phyloP scores from a whole-genome alignment of 2,888 invertebrate species.

The Lamproptera curius region DNA sequence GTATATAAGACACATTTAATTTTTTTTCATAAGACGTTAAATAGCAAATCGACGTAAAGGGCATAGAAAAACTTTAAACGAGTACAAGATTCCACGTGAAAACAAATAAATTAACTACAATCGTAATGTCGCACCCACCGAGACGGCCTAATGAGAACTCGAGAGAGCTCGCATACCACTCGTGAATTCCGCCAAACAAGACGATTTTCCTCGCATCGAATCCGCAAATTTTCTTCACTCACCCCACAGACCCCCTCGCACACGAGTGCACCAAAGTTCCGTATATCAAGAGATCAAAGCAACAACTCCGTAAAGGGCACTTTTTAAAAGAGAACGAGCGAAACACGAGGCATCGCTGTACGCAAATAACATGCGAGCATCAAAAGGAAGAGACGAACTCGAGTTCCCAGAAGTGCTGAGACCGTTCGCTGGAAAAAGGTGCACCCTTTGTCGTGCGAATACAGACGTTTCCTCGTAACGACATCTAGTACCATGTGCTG shows the following conservation, averaged over 20 bases:
- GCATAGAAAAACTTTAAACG: too few relatives aligned
- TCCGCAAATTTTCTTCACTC: constrained; percentile 17
- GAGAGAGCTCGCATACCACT: too few relatives aligned
- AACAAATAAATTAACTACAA: too few relatives aligned
- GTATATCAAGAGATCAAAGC: constrained; percentile 40
- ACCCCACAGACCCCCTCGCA: constrained; percentile 21
- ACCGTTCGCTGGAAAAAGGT: constrained; percentile 21
- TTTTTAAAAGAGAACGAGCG: constrained; percentile 33
- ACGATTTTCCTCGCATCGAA: constrained; percentile 9
- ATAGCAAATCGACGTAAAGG: too few relatives aligned
- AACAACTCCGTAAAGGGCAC: constrained; percentile 30
- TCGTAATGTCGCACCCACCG: too few relatives aligned
- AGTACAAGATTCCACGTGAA: too few relatives aligned
- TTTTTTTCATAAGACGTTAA: too few relatives aligned
- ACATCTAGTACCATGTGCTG: not conserved
- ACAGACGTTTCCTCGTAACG: constrained; percentile 18
- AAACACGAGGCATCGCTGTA: constrained; percentile 30
- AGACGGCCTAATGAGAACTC: too few relatives aligned
- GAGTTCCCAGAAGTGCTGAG: constrained; percentile 22
- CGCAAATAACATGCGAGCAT: constrained; percentile 30
- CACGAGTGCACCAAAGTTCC: constrained; percentile 30
- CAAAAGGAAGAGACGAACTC: constrained; percentile 29
- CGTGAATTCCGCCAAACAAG: constrained; percentile 8
- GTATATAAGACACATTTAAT: too few relatives aligned
- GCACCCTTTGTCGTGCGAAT: constrained; percentile 23